Conservation (phyloP, 2,113 vertebrate species). For the Bubo bubo region DNA sequence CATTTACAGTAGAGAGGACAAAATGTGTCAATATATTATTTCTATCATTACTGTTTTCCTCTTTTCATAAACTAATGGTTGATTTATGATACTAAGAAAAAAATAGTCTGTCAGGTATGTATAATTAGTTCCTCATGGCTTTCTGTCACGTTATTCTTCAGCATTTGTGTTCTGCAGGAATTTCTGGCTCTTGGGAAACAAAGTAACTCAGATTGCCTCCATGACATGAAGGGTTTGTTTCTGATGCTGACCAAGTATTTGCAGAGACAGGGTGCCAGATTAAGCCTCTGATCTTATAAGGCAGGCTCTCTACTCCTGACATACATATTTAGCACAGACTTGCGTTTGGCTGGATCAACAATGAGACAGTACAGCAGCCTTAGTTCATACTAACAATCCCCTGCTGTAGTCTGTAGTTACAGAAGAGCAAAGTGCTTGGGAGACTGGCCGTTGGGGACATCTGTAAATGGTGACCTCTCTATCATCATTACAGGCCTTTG, state of each 20-base stretch:
- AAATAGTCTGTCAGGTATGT: background rate
- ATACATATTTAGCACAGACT: background rate
- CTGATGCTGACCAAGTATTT: background rate
- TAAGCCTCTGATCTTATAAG: background rate
- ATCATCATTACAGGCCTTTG: background rate
- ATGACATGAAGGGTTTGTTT: background rate
- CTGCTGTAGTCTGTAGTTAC: background rate
- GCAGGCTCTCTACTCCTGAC: background rate
- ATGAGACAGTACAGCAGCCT: background rate
- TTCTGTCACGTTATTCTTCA: background rate
- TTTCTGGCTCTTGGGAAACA: background rate
- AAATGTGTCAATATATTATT: background rate
- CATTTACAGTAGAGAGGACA: background rate
- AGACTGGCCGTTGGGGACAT: background rate
- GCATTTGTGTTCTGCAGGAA: background rate
- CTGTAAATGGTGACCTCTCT: background rate
- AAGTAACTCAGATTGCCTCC: background rate
- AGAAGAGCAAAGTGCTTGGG: background rate
- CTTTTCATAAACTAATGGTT: background rate
- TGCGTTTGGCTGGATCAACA: background rate
- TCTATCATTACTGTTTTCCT: background rate
- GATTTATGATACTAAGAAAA: background rate
- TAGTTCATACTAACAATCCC: fast-evolving
- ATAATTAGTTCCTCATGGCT: background rate
- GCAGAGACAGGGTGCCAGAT: background rate